Evolutionary conservation across 35 echinoderm and acorn worm genomes (phyloP).

Genomic region (Stichopus chloronotus): DNA sequence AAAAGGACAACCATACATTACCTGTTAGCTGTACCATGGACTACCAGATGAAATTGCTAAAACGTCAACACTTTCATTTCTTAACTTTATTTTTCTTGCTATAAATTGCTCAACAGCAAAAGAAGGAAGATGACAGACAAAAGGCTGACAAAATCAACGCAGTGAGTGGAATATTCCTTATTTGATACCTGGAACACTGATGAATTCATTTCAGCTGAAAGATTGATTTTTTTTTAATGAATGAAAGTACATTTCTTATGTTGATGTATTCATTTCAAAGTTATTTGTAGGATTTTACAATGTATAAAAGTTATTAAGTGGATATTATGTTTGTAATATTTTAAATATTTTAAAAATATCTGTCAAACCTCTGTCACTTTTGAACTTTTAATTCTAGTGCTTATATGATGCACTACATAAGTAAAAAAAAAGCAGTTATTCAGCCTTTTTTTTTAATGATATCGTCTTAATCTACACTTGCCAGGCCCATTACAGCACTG

Average conservation of each 20-base stretch:
- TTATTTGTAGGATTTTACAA: not conserved
- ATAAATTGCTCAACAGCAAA: constrained; percentile 47
- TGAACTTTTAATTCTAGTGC: too few species aligned
- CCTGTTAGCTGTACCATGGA: too few species aligned
- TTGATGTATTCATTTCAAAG: not conserved
- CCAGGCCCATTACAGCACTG: constrained; percentile 97
- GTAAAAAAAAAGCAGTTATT: too few species aligned
- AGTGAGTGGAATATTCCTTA: constrained; percentile 69
- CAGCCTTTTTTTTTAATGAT: too few species aligned
- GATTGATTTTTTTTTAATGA: not conserved
- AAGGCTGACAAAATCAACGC: constrained; percentile 91
- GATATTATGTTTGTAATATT: too few species aligned
- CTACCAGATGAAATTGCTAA: too few species aligned
- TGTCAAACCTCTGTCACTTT: too few species aligned
- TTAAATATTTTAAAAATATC: too few species aligned
- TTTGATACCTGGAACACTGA: not conserved
- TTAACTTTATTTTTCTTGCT: not conserved
- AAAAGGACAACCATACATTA: too few species aligned
- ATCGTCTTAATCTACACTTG: not conserved
- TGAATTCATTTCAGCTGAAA: not conserved
- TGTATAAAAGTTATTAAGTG: not conserved
- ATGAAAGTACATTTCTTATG: not conserved
- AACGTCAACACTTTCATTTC: too few species aligned
- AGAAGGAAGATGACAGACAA: constrained; percentile 75
- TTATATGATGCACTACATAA: too few species aligned